Conservation (phyloP, 2,797 vertebrate genomes). For the Muscicapa comitata region DNA sequence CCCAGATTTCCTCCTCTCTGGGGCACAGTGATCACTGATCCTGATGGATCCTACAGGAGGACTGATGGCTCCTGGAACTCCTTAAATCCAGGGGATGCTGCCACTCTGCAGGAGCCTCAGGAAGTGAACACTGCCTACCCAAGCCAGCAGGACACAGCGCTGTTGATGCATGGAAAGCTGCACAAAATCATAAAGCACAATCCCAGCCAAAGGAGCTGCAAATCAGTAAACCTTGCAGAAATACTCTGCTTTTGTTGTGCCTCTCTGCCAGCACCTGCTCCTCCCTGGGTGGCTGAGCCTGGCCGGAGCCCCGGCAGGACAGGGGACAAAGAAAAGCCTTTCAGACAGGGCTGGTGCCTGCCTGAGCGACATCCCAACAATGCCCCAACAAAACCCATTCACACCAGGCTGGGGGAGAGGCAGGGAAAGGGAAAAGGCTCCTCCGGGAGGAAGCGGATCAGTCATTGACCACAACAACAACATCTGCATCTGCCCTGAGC, state of each 20-base stretch:
- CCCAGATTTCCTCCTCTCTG: background rate
- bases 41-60: background rate
- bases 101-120: accelerated
- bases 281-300: constrained; percentile 41
- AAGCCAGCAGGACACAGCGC: accelerated
- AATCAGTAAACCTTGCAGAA: background rate
- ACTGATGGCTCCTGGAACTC: background rate
- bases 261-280: constrained; percentile 25
- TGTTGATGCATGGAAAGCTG: background rate
- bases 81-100: background rate
- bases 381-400: background rate
- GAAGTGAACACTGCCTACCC: accelerated
- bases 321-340: constrained; percentile 29
- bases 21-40: background rate
- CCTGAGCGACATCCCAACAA: constrained; percentile 31
- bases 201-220: background rate
- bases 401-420: background rate
- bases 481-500: background rate
- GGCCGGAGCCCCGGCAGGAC: constrained; percentile 1
- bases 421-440: background rate
- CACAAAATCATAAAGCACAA: background rate
- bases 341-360: background rate
- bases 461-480: background rate
- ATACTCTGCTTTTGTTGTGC: constrained; percentile 12
- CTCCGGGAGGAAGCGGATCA: background rate